Evolutionary conservation across 2,888 invertebrate genomes (phyloP), one percentile per base, ranked within the genome.

Genomic region (Lasioglossum villosulum): DNA sequence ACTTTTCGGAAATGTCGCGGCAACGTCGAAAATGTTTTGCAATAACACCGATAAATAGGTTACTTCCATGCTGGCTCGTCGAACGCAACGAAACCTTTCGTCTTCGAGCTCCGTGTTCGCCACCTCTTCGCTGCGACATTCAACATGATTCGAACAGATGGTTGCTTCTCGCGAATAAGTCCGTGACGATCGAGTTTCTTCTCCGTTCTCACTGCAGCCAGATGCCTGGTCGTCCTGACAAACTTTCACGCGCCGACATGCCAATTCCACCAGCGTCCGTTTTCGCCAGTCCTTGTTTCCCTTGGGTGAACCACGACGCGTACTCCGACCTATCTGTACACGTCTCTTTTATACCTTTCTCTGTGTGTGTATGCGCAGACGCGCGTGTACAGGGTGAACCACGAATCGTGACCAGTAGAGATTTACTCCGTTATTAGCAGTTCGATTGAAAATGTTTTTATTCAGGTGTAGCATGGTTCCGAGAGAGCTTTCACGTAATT

Each of bases 61-160:
- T 84, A 88, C 72, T 88, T 75, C 86, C 90, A 91, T 91, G 84
- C 87, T 90, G 86, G 37, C 72, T 74, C 48, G 74, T 48, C 59
- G 14, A 23, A 76, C 70, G 66, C 52, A 2, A 19, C 2, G 6
- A 27, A 23, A 23, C 16, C 12, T 10, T 16, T 63, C 27, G 16
- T 19, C 6, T 37, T 30, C 10, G 30, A 27, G 70, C 30, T 72
- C 23, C 71, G 19, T 27, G 12, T 30, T 4, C 42, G 27, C 52
- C n/a, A n/a, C 19, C 30, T 27, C 30, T 39, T n/a, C 14, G 14
- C 14, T n/a, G 12, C 4, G 23, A 56, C 52, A 10, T 16, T 37
- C 16, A 37, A 45, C 78, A 75, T 71, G 34, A 42, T 75, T 75
- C 37, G 37, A 78, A 66, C 84, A 84, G 78, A 84, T 75, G 74